A percentile compares a stretch with the other conserved stretches of the same genome.
These are phyloP conservation scores for Aphelenchoides bicaudatus DNA, from an alignment of 2,888 invertebrate species.

Conservation along the genomic window DNA sequence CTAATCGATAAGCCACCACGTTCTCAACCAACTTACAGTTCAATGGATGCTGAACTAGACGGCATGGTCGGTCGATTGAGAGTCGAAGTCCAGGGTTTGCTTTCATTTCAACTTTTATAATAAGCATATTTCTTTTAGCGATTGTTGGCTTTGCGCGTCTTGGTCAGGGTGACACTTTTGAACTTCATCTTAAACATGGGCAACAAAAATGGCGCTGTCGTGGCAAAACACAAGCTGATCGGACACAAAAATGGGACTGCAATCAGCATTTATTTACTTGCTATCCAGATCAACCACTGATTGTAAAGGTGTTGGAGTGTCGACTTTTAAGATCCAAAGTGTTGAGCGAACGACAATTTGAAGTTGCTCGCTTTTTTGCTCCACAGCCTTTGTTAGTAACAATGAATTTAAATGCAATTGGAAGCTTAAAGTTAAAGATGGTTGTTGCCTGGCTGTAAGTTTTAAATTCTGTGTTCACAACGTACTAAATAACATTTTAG, in stretches of 20 bases:
- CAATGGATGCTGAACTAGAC: conserved; percentile 38
- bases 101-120: conserved; percentile 13
- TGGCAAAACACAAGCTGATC: conserved; percentile 64
- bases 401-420: conserved; percentile 67
- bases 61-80: conserved; percentile 53
- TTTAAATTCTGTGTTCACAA: neutral
- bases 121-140: conserved; percentile 59
- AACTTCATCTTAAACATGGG: conserved; percentile 66
- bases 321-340: conserved; percentile 47
- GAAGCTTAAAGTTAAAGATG: conserved; percentile 67
- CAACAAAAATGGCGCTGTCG: conserved; percentile 67
- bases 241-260: conserved; percentile 66
- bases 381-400: conserved; percentile 67
- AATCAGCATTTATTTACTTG: conserved; percentile 62
- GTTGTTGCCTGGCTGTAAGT: conserved; percentile 67
- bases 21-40: conserved; percentile 14
- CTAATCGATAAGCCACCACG: neutral
- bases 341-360: conserved; percentile 65
- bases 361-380: conserved; percentile 66
- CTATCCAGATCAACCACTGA: conserved; percentile 64
- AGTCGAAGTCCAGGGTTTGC: conserved; percentile 50
- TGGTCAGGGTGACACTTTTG: conserved; percentile 67
- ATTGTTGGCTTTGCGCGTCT: conserved; percentile 68
- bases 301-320: conserved; percentile 64
- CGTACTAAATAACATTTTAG: conserved; percentile 28